A percentile compares a stretch with the other conserved stretches of the same genome.
Conservation (phyloP, 2,113 vertebrate species). For the Paradisaea rubra region DNA sequence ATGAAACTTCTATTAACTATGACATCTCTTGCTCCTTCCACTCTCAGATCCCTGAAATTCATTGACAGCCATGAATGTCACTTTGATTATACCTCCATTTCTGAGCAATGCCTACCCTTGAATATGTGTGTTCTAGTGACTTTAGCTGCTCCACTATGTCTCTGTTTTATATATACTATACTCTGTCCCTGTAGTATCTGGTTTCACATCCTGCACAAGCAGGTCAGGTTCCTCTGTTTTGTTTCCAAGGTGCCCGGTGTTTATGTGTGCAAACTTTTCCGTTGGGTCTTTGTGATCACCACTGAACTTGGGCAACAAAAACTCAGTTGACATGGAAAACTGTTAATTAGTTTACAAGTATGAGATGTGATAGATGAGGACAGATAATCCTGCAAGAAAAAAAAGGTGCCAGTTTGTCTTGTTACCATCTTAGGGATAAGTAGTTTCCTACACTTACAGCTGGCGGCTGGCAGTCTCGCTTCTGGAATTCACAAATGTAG, state of each 20-base stretch:
- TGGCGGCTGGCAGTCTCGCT: background rate
- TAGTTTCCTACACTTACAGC: background rate
- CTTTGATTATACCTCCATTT: background rate
- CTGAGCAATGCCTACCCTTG: background rate
- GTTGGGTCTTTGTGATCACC: background rate
- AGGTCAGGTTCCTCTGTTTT: conserved; percentile 19
- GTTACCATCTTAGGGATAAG: conserved; percentile 23
- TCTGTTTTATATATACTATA: background rate
- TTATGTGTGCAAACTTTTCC: conserved; percentile 40
- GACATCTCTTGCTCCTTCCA: background rate
- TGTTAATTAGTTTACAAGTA: conserved; percentile 5
- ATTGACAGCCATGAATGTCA: background rate
- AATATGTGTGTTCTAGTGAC: background rate
- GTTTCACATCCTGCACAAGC: conserved; percentile 14
- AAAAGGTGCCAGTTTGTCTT: background rate
- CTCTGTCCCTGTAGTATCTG: background rate
- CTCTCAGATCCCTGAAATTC: background rate
- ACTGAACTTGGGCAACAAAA: background rate
- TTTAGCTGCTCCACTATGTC: background rate
- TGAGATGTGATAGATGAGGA: conserved; percentile 1
- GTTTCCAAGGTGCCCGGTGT: conserved; percentile 42
- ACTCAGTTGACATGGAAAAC: conserved; percentile 32
- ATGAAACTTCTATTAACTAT: background rate
- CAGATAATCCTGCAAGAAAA: background rate
- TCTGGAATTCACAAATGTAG: conserved; percentile 10